Evolutionary conservation across 2,113 vertebrate species (phyloP), one percentile per base, ranked within the genome.

Genomic region (Ancistrus triradiatus): DNA sequence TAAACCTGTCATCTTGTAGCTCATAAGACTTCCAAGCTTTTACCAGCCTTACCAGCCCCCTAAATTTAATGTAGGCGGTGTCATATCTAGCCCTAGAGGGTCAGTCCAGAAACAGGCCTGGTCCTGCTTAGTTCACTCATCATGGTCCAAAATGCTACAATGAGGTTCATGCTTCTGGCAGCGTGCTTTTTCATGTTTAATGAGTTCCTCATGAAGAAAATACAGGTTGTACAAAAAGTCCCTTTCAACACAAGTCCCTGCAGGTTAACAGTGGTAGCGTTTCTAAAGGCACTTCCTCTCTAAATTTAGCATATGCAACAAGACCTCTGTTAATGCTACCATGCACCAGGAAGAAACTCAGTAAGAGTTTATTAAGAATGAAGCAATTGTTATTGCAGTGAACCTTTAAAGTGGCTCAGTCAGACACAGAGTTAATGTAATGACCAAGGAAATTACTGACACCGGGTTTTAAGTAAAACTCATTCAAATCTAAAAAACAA

Each of bases 191-290:
- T 67, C 53, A 52, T 57, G 64, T 64, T 70, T 77, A 77, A 79
- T 73, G 63, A 72, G 68, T 72, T 70, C 71, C 71, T 69, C 42
- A 68, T 74, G 70, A 69, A 61, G 63, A 59, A 69, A 61, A 65
- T 47, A 38, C 11, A 25, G 15, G 42, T 19, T 52, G 35, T 33
- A 57, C 18, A 38, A 27, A 37, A 27, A 25, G 35, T 40, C 38
- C 27, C 35, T 67, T 72, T 46, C 19, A 1, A 62, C 50, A 68
- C 51, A 63, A 27, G 24, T 15, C 22, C 24, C 49, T 72, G 33
- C 46, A 48, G 52, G 59, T 37, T 65, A 31, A 49, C 40, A 50
- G 17, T 47, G 19, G 47, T 57, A 35, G 64, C 47, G 47, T 37
- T 42, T 57, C 27, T 25, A 38, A 49, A 42, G 49, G 22, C 14